A percentile compares a stretch with the other conserved stretches of the same genome.
phyloP scores from a whole-genome alignment of 1,140 invertebrate species.

The Aporrectodea caliginosa region DNA sequence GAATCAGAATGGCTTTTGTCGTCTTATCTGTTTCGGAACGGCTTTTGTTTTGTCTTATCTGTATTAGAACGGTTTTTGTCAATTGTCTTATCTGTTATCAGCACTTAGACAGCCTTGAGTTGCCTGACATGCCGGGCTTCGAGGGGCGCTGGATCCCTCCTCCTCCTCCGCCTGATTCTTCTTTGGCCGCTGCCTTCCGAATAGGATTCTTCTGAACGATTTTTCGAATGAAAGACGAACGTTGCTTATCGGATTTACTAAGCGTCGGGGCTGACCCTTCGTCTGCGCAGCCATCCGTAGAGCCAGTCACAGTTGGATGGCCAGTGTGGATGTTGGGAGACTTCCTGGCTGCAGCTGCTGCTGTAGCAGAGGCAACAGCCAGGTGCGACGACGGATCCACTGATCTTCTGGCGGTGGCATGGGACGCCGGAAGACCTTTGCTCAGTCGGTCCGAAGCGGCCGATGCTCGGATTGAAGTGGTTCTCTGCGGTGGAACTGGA shows the following conservation, averaged over 20 bases:
- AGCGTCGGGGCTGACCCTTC: neutral
- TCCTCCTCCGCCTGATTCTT: neutral
- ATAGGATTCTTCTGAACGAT: neutral
- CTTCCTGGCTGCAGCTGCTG: too few species aligned
- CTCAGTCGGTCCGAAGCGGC: neutral
- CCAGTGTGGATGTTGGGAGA: too few species aligned
- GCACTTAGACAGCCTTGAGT: too few species aligned
- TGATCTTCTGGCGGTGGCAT: neutral
- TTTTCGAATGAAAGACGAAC: neutral
- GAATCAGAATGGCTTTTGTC: too few species aligned
- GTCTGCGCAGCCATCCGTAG: too few species aligned
- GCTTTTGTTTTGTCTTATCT: too few species aligned
- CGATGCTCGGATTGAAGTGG: neutral
- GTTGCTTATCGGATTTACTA: neutral
- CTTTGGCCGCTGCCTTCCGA: neutral
- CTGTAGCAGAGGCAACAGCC: too few species aligned
- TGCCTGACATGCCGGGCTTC: neutral
- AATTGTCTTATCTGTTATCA: too few species aligned
- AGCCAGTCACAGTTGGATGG: too few species aligned
- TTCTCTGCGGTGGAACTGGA: neutral
- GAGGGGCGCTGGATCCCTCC: neutral
- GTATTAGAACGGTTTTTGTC: too few species aligned
- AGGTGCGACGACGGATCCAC: neutral
- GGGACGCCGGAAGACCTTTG: neutral
- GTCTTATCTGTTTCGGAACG: too few species aligned